Percentiles rank a stretch among this genome's conserved stretches.
Conservation (phyloP, 2,888 invertebrate species). For the Matsumyia berberina region DNA sequence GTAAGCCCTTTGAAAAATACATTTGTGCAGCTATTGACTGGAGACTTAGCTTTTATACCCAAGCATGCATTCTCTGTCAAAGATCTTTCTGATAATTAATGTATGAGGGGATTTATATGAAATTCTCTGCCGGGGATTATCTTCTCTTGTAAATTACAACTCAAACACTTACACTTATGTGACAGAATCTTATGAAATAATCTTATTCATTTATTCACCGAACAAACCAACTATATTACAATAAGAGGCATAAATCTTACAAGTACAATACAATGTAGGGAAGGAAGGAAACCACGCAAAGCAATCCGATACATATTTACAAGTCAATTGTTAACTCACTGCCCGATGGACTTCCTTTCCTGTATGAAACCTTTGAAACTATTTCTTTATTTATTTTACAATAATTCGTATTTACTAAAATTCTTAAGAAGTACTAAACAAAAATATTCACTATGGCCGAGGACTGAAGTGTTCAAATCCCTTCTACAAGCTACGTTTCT, state of each 20-base stretch:
- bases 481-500: conserved; percentile 40
- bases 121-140: not conserved
- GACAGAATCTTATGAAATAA: conserved; percentile 36
- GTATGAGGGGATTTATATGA: not conserved
- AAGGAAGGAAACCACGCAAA: conserved; percentile 36
- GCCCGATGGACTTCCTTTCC: conserved; percentile 42
- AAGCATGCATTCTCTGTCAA: not conserved
- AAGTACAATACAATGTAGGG: conserved; percentile 25
- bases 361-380: conserved; percentile 73
- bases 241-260: conserved; percentile 41
- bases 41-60: conserved; percentile 8
- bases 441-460: conserved; percentile 59
- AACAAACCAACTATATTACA: conserved; percentile 51
- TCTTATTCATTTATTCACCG: conserved; percentile 35
- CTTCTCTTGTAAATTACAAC: conserved; percentile 10
- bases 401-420: conserved; percentile 43
- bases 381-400: conserved; percentile 57
- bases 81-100: conserved; percentile 24
- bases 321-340: conserved; percentile 44
- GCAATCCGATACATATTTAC: conserved; percentile 60
- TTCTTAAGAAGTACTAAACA: conserved; percentile 21
- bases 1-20: not conserved
- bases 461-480: not conserved
- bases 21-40: not conserved
- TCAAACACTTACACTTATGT: not conserved